Conservation (phyloP, 2,113 vertebrate species). For the Brachyistius frenatus region DNA sequence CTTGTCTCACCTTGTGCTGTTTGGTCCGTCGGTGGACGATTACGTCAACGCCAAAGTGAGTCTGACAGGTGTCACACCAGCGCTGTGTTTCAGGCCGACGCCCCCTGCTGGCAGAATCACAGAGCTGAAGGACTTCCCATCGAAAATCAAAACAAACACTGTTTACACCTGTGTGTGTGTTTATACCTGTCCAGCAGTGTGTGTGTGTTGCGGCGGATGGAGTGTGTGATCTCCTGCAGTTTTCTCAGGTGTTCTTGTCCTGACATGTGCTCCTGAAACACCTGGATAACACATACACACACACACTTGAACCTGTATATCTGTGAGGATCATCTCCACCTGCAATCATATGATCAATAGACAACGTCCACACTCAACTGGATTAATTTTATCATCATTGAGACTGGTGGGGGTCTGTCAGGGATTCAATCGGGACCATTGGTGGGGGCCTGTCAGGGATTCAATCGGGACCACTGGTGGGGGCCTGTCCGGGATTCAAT, state of each 20-base stretch:
- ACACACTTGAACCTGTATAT: too few species aligned
- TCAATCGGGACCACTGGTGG: too few species aligned
- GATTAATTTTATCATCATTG: too few species aligned
- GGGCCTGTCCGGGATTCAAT: too few species aligned
- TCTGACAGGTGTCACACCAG: constrained; percentile 95
- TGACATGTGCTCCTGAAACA: constrained; percentile 92
- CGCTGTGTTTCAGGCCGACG: constrained; percentile 75
- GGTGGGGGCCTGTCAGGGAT: too few species aligned
- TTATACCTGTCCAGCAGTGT: constrained; percentile 55
- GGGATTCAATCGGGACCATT: too few species aligned
- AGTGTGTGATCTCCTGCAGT: constrained; percentile 86
- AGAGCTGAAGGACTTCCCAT: not conserved
- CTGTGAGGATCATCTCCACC: too few species aligned
- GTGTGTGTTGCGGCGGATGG: constrained; percentile 62
- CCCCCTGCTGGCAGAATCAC: constrained; percentile 63
- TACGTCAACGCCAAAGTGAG: constrained; percentile 90
- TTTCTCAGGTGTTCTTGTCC: constrained; percentile 89
- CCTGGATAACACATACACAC: constrained; percentile 75
- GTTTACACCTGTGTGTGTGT: not conserved
- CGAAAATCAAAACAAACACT: too few species aligned
- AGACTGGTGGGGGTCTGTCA: too few species aligned
- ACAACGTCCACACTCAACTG: too few species aligned
- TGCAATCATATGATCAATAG: too few species aligned
- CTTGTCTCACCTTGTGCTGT: constrained; percentile 90
- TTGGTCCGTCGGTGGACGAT: constrained; percentile 91